Evolutionary conservation across 1,140 invertebrate genomes (phyloP).

Genomic region (Apocrypta bakeri): DNA sequence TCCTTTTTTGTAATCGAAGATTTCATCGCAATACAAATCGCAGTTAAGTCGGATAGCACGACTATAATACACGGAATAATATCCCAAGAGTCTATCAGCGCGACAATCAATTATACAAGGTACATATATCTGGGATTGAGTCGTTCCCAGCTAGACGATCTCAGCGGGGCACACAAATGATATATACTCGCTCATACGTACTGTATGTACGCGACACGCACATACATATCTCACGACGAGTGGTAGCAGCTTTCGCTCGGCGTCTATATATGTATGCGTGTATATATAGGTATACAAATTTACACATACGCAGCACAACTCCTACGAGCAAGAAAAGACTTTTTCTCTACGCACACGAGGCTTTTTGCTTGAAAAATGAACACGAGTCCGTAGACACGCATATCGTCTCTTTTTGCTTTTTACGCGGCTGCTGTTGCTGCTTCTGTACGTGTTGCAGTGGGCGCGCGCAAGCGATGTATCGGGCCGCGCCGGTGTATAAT

Average conservation of each 20-base stretch:
- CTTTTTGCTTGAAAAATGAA: slow-evolving; percentile 18
- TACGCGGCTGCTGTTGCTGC: not conserved
- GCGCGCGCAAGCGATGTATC: not conserved
- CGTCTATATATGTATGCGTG: too few species aligned
- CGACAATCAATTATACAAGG: not conserved
- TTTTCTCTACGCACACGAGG: not conserved
- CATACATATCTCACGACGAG: not conserved
- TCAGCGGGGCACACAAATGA: not conserved
- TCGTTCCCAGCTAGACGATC: not conserved
- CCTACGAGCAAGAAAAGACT: not conserved
- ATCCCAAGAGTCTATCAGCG: too few species aligned
- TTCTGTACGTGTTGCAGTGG: not conserved
- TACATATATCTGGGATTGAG: not conserved
- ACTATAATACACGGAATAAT: too few species aligned
- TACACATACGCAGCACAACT: not conserved
- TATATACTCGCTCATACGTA: not conserved
- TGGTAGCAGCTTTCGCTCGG: not conserved
- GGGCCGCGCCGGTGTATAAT: not conserved
- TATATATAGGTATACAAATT: not conserved
- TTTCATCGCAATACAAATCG: too few species aligned
- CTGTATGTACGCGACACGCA: not conserved
- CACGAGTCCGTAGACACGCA: not conserved
- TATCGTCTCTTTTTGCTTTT: not conserved
- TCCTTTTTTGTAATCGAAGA: too few species aligned
- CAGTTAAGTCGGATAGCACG: too few species aligned